Conservation (phyloP, 2,888 invertebrate species). For the Anorthoa munda region DNA sequence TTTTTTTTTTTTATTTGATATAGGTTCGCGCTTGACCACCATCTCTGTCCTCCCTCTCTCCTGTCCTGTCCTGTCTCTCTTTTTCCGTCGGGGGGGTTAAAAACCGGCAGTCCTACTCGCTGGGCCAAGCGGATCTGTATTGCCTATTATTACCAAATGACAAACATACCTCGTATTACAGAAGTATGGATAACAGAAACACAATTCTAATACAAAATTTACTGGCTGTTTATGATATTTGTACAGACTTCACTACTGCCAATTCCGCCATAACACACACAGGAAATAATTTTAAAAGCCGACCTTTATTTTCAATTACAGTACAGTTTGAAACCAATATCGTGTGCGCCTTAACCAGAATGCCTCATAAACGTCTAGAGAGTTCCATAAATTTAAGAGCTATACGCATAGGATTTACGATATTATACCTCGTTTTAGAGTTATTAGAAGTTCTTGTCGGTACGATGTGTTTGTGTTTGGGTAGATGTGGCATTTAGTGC, state of each 20-base stretch:
- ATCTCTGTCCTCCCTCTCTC: too few species aligned
- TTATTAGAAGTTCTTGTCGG: conserved; percentile 48
- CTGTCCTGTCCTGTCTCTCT: too few species aligned
- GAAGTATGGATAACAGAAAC: not conserved
- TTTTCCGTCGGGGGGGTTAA: too few species aligned
- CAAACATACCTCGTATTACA: not conserved
- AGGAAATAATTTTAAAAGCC: conserved; percentile 48
- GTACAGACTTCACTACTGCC: conserved; percentile 31
- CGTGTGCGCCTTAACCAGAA: conserved; percentile 56
- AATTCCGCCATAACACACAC: conserved; percentile 9
- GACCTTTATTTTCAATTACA: conserved; percentile 59
- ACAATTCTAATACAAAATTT: conserved; percentile 8
- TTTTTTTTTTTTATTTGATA: too few species aligned
- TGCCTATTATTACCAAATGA: too few species aligned
- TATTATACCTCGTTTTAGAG: conserved; percentile 60
- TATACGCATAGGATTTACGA: conserved; percentile 66
- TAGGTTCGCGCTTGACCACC: too few species aligned
- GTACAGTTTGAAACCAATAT: conserved; percentile 64
- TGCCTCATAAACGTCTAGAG: conserved; percentile 63
- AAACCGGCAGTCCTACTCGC: too few species aligned
- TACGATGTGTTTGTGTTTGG: conserved; percentile 36
- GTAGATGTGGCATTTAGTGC: conserved; percentile 30
- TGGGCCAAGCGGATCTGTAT: too few species aligned
- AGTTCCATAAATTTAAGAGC: conserved; percentile 68
- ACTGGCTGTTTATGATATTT: conserved; percentile 36